Conservation (phyloP, 2,113 vertebrate species). For the Silurus glanis region DNA sequence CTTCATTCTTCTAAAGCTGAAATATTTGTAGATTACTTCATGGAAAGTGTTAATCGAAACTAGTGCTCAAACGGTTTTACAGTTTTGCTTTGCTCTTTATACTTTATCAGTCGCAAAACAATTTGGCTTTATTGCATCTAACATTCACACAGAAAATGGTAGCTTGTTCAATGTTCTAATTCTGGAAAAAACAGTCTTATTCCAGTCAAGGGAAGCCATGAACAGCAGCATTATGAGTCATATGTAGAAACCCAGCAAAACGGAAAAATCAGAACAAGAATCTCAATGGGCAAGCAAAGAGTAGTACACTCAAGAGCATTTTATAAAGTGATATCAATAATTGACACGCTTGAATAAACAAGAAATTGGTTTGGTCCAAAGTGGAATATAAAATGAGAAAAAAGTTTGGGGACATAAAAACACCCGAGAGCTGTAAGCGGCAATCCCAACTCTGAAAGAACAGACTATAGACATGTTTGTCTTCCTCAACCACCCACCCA, state of each 20-base stretch:
- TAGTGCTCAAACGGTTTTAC: neutral
- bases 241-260: conserved; percentile 23
- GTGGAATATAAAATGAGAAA: neutral
- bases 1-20: neutral
- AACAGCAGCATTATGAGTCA: conserved; percentile 21
- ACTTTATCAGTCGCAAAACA: neutral
- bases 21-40: conserved; percentile 20
- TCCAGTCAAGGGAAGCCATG: conserved; percentile 27
- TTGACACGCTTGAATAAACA: neutral
- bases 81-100: neutral
- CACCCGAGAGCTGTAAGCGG: neutral
- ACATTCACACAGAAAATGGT: neutral
- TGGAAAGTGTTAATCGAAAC: neutral
- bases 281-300: conserved; percentile 13
- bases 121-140: neutral
- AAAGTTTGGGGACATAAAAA: neutral
- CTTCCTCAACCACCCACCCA: neutral
- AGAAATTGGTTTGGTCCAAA: neutral
- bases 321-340: neutral
- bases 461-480: neutral
- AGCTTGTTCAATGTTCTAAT: neutral
- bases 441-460: neutral
- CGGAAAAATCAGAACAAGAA: conserved; percentile 27
- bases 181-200: conserved; percentile 26
- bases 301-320: neutral